Evolutionary conservation across 2,888 invertebrate species (phyloP).

Genomic region (Drosophila setosimentum): DNA sequence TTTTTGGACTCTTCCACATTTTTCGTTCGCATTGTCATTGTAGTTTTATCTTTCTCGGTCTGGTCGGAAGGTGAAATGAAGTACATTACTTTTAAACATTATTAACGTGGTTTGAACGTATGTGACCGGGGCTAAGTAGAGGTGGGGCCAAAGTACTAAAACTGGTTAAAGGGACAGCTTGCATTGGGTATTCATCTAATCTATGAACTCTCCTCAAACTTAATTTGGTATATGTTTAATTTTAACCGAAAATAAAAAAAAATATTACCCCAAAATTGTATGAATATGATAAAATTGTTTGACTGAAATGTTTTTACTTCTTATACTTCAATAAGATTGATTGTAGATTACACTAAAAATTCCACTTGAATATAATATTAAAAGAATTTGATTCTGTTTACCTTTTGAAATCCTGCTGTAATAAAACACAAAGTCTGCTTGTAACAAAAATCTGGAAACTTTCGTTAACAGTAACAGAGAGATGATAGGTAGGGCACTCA

Average conservation of each 20-base stretch:
- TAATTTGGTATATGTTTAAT: background rate
- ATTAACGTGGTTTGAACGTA: slow-evolving; percentile 23
- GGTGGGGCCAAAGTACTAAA: background rate
- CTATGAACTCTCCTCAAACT: background rate
- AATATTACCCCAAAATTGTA: no score
- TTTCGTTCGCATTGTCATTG: slow-evolving; percentile 28
- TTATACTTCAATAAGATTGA: background rate
- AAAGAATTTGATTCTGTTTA: background rate
- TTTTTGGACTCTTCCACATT: slow-evolving; percentile 21
- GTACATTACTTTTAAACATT: slow-evolving; percentile 56
- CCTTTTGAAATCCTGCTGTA: background rate
- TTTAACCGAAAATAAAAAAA: no score
- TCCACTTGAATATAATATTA: background rate
- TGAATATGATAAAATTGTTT: no score
- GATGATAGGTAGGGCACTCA: background rate
- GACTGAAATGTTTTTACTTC: background rate
- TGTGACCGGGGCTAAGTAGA: no score
- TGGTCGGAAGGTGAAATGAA: slow-evolving; percentile 63
- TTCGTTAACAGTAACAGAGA: background rate
- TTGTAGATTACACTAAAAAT: no score
- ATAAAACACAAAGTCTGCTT: background rate
- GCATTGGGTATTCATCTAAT: background rate
- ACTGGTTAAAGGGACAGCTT: background rate
- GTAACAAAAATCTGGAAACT: background rate
- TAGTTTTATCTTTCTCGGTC: slow-evolving; percentile 18